Conservation (phyloP, 2,888 invertebrate species). For the Stomorhina lunata region DNA sequence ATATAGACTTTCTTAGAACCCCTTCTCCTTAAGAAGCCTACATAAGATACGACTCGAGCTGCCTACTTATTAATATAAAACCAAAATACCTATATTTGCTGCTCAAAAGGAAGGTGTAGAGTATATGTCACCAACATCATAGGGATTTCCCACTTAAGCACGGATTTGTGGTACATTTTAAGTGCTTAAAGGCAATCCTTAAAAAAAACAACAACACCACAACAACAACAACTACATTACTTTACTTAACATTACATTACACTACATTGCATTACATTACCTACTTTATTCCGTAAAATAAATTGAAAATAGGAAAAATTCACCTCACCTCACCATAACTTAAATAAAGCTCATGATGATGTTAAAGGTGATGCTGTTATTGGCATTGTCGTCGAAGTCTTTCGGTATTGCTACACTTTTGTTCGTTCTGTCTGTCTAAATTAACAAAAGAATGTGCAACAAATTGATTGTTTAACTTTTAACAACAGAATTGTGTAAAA, state of each 20-base stretch:
- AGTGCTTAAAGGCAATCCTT: constrained; percentile 43
- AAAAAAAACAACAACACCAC: constrained; percentile 7
- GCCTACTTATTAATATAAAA: background rate
- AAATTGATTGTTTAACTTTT: constrained; percentile 63
- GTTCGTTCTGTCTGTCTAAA: constrained; percentile 45
- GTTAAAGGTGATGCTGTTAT: constrained; percentile 38
- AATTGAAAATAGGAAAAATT: background rate
- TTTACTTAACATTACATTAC: no score
- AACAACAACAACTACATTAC: constrained; percentile 1
- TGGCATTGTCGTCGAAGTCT: constrained; percentile 22
- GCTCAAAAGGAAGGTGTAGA: no score
- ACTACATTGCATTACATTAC: background rate
- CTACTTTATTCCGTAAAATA: background rate
- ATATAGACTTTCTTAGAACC: no score
- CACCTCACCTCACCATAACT: background rate
- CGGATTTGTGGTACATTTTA: constrained; percentile 45
- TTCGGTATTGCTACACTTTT: constrained; percentile 56
- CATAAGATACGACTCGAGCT: no score
- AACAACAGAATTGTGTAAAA: background rate
- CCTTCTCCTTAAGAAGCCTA: no score
- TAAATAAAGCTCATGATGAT: constrained; percentile 22
- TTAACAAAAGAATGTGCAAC: constrained; percentile 64
- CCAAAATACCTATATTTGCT: no score
- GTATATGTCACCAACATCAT: constrained; percentile 14
- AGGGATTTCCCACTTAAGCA: constrained; percentile 55